These are phyloP conservation scores for Sebastes diaconus DNA, from an alignment of 2,797 vertebrate genomes.

Conservation along the genomic window DNA sequence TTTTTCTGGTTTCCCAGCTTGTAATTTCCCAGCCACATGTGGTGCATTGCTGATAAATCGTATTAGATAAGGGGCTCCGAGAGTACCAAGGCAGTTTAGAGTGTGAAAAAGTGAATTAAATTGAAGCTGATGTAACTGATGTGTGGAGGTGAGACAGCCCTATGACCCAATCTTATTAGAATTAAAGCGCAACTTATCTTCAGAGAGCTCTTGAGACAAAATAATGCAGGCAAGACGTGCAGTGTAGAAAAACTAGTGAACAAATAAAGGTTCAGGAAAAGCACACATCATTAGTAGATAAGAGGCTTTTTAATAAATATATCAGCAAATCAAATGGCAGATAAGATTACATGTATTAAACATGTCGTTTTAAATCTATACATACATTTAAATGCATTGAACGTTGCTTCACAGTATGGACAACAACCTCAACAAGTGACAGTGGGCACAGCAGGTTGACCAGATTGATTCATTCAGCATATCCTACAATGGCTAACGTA, in stretches of 20 bases:
- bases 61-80: constrained; percentile 44
- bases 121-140: constrained; percentile 42
- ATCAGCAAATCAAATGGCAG: neutral
- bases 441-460: neutral
- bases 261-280: neutral
- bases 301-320: neutral
- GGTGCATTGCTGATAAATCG: constrained; percentile 50
- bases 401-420: neutral
- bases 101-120: constrained; percentile 36
- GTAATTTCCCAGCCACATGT: constrained; percentile 42
- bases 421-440: neutral
- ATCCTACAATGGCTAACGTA: neutral
- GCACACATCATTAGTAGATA: neutral
- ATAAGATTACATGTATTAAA: neutral
- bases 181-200: constrained; percentile 22
- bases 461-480: neutral
- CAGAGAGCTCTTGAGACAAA: neutral
- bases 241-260: neutral
- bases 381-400: neutral
- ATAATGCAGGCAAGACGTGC: neutral
- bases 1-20: constrained; percentile 16
- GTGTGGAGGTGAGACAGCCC: constrained; percentile 25
- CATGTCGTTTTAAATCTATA: neutral
- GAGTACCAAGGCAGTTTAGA: constrained; percentile 29
- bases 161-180: constrained; percentile 17